Evolutionary conservation across 64 coral and sea anemone genomes (phyloP).

Genomic region (Porites lutea): DNA sequence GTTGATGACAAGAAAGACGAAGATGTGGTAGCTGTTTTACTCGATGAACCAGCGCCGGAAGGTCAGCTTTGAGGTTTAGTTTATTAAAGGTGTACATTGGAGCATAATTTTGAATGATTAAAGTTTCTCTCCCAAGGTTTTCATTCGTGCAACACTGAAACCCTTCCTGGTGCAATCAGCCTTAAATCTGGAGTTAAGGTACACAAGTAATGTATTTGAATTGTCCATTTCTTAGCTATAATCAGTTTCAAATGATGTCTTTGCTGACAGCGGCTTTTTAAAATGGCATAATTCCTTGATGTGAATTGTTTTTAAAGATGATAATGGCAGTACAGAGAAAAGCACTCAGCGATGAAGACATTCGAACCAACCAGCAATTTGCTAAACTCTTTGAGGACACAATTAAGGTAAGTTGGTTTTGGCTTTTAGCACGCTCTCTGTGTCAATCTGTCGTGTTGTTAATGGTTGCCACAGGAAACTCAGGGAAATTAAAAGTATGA

Average conservation of each 20-base stretch:
- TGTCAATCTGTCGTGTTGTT: background rate
- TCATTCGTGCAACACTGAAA: slow-evolving; percentile 92
- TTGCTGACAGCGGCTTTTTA: no score
- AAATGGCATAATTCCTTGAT: no score
- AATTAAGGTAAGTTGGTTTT: slow-evolving; percentile 62
- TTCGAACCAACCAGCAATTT: slow-evolving; percentile 89
- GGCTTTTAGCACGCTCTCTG: background rate
- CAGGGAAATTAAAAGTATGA: no score
- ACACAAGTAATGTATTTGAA: background rate
- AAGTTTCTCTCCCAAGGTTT: slow-evolving; percentile 63
- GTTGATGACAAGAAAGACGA: slow-evolving; percentile 98
- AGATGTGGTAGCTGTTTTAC: slow-evolving; percentile 84
- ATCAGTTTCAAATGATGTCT: background rate
- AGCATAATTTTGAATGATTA: background rate
- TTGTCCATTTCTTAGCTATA: background rate
- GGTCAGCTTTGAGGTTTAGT: slow-evolving; percentile 28
- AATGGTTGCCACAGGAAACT: background rate
- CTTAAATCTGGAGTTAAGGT: slow-evolving; percentile 89
- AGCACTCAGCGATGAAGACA: slow-evolving; percentile 83
- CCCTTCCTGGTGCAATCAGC: slow-evolving; percentile 70
- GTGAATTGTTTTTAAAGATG: slow-evolving; percentile 68
- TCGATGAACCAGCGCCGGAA: slow-evolving; percentile 92
- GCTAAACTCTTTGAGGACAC: slow-evolving; percentile 95
- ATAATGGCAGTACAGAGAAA: slow-evolving; percentile 91
- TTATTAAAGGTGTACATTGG: background rate